Percentiles rank a stretch among this genome's conserved stretches.
Evolutionary conservation across 2,113 vertebrate genomes (phyloP).

Genomic region (Salvelinus fontinalis): DNA sequence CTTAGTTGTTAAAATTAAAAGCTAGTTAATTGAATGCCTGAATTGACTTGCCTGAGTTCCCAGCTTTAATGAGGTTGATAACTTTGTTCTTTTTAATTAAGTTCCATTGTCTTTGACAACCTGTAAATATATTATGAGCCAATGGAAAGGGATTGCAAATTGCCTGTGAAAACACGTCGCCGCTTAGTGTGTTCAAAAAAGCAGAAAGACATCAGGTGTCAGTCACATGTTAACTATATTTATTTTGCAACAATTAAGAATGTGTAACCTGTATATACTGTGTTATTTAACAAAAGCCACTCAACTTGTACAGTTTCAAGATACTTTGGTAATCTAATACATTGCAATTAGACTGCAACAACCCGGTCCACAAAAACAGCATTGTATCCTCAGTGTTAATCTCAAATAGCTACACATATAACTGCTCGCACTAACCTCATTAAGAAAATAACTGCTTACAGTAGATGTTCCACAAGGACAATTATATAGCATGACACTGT

Average conservation of each 20-base stretch:
- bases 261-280: neutral
- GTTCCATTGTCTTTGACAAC: constrained; percentile 52
- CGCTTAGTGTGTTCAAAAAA: neutral
- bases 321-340: too few species aligned
- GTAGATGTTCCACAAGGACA: neutral
- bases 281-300: too few species aligned
- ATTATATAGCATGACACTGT: neutral
- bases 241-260: neutral
- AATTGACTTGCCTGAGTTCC: constrained; percentile 27
- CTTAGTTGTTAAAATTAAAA: constrained; percentile 45
- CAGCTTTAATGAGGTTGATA: constrained; percentile 50
- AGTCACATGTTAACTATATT: neutral
- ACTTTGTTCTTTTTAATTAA: constrained; percentile 62
- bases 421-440: neutral
- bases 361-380: too few species aligned
- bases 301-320: too few species aligned
- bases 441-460: neutral
- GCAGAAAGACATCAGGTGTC: neutral
- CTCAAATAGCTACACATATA: neutral
- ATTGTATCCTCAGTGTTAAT: too few species aligned
- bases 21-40: constrained; percentile 57
- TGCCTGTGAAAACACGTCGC: constrained; percentile 6
- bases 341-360: too few species aligned
- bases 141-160: constrained; percentile 26
- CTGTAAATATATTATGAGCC: constrained; percentile 47